Evolutionary conservation across 1,140 invertebrate species (phyloP).

Genomic region (Thaumatotibia leucotreta): DNA sequence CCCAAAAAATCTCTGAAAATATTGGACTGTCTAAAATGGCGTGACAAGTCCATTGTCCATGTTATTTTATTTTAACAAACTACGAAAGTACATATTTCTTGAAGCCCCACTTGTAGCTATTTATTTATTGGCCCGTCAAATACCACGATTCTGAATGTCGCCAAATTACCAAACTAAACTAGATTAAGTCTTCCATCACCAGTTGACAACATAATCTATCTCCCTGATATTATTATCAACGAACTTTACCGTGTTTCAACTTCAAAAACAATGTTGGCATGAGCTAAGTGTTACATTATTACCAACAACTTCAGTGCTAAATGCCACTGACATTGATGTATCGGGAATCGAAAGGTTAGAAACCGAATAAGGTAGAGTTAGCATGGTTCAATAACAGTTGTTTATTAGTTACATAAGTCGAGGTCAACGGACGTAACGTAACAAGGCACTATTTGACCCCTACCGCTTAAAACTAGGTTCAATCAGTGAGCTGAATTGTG

Average conservation of each 20-base stretch:
- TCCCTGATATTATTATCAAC: background rate
- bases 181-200: background rate
- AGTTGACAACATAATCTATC: background rate
- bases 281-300: background rate
- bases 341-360: background rate
- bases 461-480: slow-evolving; percentile 19
- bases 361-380: slow-evolving; percentile 18
- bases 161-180: background rate
- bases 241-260: background rate
- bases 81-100: too few species aligned
- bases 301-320: background rate
- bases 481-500: slow-evolving; percentile 1
- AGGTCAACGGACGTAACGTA: slow-evolving; percentile 21
- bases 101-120: too few species aligned
- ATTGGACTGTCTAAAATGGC: too few species aligned
- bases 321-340: slow-evolving; percentile 11
- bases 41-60: too few species aligned
- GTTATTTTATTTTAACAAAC: too few species aligned
- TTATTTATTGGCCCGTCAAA: too few species aligned
- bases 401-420: slow-evolving; percentile 30
- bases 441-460: slow-evolving; percentile 6
- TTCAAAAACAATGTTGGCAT: background rate
- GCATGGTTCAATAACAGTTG: slow-evolving; percentile 26
- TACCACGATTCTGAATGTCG: background rate
- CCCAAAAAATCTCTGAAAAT: too few species aligned